These are phyloP conservation scores for Eclectus roratus DNA, from an alignment of 2,113 vertebrate species.

Conservation along the genomic window DNA sequence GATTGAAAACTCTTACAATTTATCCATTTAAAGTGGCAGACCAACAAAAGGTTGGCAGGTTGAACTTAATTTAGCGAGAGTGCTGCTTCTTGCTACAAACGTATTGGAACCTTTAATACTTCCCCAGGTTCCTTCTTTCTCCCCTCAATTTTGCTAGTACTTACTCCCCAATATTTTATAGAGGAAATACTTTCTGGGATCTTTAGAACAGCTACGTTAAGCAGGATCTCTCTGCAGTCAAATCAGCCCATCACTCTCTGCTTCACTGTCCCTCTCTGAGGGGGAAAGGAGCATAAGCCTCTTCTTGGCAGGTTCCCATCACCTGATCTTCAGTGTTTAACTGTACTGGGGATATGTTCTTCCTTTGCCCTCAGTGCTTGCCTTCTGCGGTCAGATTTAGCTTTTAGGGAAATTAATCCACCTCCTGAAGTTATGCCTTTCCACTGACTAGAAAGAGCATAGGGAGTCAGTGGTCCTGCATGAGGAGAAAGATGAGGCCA, in stretches of 20 bases:
- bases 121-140: not conserved
- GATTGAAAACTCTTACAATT: not conserved
- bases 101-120: not conserved
- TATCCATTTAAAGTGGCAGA: not conserved
- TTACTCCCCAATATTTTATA: not conserved
- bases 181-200: not conserved
- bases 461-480: not conserved
- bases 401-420: not conserved
- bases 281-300: not conserved
- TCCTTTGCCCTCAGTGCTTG: not conserved
- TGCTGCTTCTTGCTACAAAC: fast-evolving
- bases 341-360: not conserved
- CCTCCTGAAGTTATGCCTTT: not conserved
- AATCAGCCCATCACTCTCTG: not conserved
- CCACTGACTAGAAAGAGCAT: not conserved
- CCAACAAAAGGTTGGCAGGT: not conserved
- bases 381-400: not conserved
- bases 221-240: not conserved
- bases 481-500: not conserved
- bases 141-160: not conserved
- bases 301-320: not conserved
- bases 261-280: not conserved
- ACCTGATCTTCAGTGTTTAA: not conserved
- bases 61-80: not conserved
- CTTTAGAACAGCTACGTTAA: not conserved